Conservation (phyloP, 2,888 invertebrate species). For the Chloromyia formosa region DNA sequence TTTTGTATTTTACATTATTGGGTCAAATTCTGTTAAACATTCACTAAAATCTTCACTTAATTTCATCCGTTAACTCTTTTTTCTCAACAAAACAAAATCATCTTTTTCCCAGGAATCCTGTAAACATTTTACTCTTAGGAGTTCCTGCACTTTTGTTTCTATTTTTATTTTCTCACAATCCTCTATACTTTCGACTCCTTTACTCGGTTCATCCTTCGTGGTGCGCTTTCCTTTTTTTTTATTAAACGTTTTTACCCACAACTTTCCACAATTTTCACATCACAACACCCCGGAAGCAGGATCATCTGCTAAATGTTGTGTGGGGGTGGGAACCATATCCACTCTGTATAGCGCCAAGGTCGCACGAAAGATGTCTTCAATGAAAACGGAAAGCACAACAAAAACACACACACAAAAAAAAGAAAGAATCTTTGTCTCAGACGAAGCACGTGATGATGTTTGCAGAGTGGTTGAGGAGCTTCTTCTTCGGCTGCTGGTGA, state of each 20-base stretch:
- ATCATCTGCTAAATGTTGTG: conserved; percentile 19
- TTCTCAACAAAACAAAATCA: neutral
- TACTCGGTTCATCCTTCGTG: neutral
- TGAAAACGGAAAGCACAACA: conserved; percentile 31
- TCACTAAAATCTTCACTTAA: too few species aligned
- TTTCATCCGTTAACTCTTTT: neutral
- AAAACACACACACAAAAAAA: neutral
- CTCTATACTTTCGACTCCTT: neutral
- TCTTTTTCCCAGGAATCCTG: neutral
- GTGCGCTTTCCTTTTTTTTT: neutral
- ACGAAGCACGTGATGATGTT: conserved; percentile 30
- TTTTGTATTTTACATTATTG: too few species aligned
- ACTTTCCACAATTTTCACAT: conserved; percentile 27
- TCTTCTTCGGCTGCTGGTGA: conserved; percentile 11
- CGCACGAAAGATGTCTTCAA: conserved; percentile 36
- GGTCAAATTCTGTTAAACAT: too few species aligned
- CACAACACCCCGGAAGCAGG: conserved; percentile 20
- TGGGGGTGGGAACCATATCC: conserved; percentile 17
- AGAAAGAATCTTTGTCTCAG: conserved; percentile 20
- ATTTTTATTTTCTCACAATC: neutral
- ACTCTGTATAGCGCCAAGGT: conserved; percentile 32
- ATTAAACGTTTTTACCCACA: neutral
- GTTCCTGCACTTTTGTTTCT: neutral
- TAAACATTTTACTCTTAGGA: neutral
- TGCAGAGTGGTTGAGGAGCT: conserved; percentile 14